Evolutionary conservation across 2,797 vertebrate species (phyloP), one percentile per base, ranked within the genome.

Genomic region (Syndactyla subalaris): DNA sequence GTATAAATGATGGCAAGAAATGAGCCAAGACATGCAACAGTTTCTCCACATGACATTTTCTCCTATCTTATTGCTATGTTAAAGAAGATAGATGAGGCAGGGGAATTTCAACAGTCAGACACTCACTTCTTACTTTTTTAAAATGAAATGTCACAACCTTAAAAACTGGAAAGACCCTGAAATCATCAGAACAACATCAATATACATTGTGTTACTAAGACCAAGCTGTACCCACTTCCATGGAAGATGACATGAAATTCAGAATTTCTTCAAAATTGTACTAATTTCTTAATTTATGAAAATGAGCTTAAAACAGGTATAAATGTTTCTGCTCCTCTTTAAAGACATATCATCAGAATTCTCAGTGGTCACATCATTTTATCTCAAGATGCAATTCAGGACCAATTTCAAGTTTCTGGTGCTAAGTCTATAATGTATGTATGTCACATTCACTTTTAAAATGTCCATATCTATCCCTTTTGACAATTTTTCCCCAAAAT

Each of bases 1-100:
- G 41, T 45, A 84, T 46, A 92, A 92, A 48, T 72, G 16, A 93
- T 88, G 79, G 58, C 24, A 78, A 90, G 85, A 93, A 89, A 92
- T 17, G 6, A 93, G 51, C 36, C 70, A 92, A 89, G 79, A 92
- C 26, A 16, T 75, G 48, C 43, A 92, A 75, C 21, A 39, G 17
- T 29, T 80, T 82, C 65, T 85, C 54, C n/a, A 17, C 30, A 30
- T 12, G 59, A 80, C 22, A 68, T 92, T 85, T 85, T 68, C 54
- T 75, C 22, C 68, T 72, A 65, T 27, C 7, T 17, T 88, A 51
- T 78, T 68, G 36, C 45, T 38, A 18, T 29, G 39, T 27, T 80
- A 83, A 89, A 88, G 34, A 21, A 88, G 27, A 81, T 3, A 41
- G 29, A 87, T 34, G 65, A 91, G 73, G 80, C 10, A 41, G 32